phyloP scores from a whole-genome alignment of 2,888 invertebrate species.

The Melinaea marsaeus region DNA sequence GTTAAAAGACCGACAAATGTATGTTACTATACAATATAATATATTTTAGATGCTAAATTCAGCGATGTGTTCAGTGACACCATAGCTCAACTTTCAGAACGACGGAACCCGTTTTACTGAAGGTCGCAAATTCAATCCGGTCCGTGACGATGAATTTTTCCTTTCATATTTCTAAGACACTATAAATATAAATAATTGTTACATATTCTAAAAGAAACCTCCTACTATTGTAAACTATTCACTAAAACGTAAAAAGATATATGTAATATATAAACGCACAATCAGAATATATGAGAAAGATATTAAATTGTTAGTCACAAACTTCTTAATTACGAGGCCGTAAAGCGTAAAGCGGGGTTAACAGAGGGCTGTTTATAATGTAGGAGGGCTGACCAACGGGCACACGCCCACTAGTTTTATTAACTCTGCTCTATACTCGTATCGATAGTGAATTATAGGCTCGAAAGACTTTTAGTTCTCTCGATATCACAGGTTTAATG shows the following conservation, averaged over 20 bases:
- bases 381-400: slow-evolving; percentile 52
- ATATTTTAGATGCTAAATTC: no score
- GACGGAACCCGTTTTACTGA: no score
- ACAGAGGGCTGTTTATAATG: slow-evolving; percentile 39
- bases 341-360: slow-evolving; percentile 40
- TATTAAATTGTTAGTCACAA: slow-evolving; percentile 19
- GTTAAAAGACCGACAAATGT: slow-evolving; percentile 12
- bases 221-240: not conserved
- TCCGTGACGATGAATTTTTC: no score
- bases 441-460: slow-evolving; percentile 11
- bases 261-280: not conserved
- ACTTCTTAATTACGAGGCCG: slow-evolving; percentile 43
- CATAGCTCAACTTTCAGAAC: no score
- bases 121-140: no score
- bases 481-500: not conserved
- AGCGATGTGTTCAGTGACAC: no score
- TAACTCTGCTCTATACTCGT: slow-evolving; percentile 38
- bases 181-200: no score
- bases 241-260: not conserved
- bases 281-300: slow-evolving; percentile 16
- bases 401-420: slow-evolving; percentile 66
- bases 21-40: slow-evolving; percentile 4
- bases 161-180: no score
- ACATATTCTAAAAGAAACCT: no score
- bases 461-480: not conserved